Percentiles rank a stretch among this genome's conserved stretches.
These are phyloP conservation scores for Heterocephalus glaber DNA, from an alignment of 2,113 vertebrate genomes.

Conservation along the genomic window DNA sequence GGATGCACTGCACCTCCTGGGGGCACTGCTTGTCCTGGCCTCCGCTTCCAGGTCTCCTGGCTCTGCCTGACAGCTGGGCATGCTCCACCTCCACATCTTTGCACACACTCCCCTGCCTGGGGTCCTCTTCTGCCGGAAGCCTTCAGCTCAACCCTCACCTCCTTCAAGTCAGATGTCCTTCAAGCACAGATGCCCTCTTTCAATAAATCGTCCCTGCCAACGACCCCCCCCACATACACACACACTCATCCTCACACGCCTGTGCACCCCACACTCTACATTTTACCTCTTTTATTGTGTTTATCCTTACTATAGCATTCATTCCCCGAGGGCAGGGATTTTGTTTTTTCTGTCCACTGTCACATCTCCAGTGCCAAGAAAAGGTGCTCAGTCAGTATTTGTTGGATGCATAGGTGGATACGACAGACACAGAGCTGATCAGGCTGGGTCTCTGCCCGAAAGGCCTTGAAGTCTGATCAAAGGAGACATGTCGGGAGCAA, in stretches of 20 bases:
- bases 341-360: not conserved
- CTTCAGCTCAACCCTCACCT: not conserved
- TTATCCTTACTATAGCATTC: not conserved
- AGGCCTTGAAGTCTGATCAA: not conserved
- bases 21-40: no score
- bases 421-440: not conserved
- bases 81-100: not conserved
- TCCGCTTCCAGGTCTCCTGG: not conserved
- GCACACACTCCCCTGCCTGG: not conserved
- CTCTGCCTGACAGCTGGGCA: not conserved
- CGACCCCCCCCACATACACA: not conserved
- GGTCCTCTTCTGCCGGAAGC: not conserved
- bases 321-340: not conserved
- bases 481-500: no score
- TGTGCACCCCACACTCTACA: fast-evolving
- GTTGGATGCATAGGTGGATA: no score
- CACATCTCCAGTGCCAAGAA: not conserved
- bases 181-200: not conserved
- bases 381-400: not conserved
- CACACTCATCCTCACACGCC: not conserved
- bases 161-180: not conserved
- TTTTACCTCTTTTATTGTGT: not conserved
- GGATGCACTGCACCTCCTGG: not conserved
- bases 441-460: not conserved
- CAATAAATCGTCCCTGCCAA: not conserved